These are phyloP conservation scores for Papilio elwesi DNA, from an alignment of 2,888 invertebrate genomes.

Conservation along the genomic window DNA sequence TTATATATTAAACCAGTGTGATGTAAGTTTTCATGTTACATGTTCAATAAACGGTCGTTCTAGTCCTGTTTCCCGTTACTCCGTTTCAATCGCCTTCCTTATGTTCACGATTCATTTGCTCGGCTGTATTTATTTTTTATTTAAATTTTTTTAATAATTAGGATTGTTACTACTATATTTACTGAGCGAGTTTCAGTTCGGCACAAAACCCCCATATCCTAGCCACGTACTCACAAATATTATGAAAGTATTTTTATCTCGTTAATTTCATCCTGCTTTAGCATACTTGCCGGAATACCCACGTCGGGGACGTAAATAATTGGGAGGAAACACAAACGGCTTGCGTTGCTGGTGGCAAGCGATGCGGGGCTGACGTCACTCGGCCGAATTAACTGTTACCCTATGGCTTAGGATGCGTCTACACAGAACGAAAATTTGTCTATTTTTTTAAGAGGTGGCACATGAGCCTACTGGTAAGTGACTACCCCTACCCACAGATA, in stretches of 20 bases:
- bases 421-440: not conserved
- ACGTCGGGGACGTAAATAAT: conserved; percentile 23
- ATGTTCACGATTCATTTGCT: too few relatives aligned
- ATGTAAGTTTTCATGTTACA: too few relatives aligned
- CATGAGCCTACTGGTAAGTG: too few relatives aligned
- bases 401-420: conserved; percentile 20
- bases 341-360: conserved; percentile 1
- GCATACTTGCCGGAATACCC: not conserved
- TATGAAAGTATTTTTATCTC: conserved; percentile 1
- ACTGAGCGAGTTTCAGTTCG: not conserved
- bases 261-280: conserved; percentile 8
- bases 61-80: too few relatives aligned
- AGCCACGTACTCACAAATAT: not conserved
- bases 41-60: too few relatives aligned
- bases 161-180: too few relatives aligned
- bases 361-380: conserved; percentile 38
- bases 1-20: too few relatives aligned
- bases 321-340: conserved; percentile 12
- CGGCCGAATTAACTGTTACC: conserved; percentile 31
- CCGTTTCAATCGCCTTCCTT: too few relatives aligned
- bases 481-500: too few relatives aligned
- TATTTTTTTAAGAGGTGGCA: too few relatives aligned
- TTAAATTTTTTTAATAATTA: too few relatives aligned
- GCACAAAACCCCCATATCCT: not conserved
- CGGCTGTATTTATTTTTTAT: too few relatives aligned